Evolutionary conservation across 2,888 invertebrate species (phyloP).

Genomic region (Ectobius pallidus): DNA sequence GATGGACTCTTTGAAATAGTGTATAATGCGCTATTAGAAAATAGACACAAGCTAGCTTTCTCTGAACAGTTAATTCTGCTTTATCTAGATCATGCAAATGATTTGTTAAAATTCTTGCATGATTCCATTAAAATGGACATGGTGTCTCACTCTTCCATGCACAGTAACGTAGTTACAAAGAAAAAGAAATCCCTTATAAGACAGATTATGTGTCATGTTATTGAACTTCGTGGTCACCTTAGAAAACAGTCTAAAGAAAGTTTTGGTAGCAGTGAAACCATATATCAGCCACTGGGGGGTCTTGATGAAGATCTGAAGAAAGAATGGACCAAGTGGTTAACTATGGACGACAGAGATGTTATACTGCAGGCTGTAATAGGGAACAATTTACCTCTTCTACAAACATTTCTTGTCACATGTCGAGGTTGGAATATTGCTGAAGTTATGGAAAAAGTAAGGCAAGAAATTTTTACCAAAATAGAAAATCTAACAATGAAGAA

Average conservation of each 20-base stretch:
- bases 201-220: conserved; percentile 35
- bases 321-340: conserved; percentile 35
- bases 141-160: background rate
- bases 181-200: background rate
- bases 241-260: background rate
- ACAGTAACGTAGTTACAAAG: background rate
- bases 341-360: conserved; percentile 36
- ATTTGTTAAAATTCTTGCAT: conserved; percentile 24
- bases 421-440: conserved; percentile 26
- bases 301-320: conserved; percentile 13
- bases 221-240: conserved; percentile 32
- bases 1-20: conserved; percentile 35
- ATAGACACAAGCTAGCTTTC: conserved; percentile 15
- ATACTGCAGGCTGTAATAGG: conserved; percentile 35
- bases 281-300: conserved; percentile 16
- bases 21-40: conserved; percentile 19
- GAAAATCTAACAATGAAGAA: conserved; percentile 64
- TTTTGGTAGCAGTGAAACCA: background rate
- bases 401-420: conserved; percentile 35
- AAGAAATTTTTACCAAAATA: conserved; percentile 68
- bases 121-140: background rate
- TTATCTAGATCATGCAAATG: conserved; percentile 35
- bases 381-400: conserved; percentile 36
- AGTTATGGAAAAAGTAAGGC: background rate
- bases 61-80: conserved; percentile 32